These are phyloP conservation scores for Trematomus loennbergii DNA, from an alignment of 2,113 vertebrate genomes.

Conservation along the genomic window DNA sequence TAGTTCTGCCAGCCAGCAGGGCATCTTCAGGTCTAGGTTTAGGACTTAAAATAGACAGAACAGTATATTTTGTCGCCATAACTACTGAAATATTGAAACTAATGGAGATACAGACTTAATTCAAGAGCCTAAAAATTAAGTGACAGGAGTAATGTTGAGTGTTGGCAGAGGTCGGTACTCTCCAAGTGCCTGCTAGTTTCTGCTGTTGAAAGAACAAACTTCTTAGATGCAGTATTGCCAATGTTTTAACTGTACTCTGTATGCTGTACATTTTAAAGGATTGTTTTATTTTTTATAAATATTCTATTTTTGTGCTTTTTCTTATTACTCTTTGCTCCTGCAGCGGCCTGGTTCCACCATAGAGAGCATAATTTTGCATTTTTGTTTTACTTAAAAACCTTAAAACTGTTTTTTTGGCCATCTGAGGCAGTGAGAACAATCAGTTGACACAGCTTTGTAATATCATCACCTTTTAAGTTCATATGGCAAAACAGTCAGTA, in stretches of 20 bases:
- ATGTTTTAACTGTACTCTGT: not conserved
- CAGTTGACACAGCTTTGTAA: not conserved
- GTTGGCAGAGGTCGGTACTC: conserved; percentile 25
- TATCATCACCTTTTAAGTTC: not conserved
- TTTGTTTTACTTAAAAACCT: not conserved
- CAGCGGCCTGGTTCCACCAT: conserved; percentile 1
- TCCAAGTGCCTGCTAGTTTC: conserved; percentile 7
- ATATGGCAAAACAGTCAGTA: not conserved
- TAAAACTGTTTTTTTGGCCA: not conserved
- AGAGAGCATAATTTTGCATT: not conserved
- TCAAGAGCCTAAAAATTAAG: conserved; percentile 17
- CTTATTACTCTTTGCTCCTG: not conserved
- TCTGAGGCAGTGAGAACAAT: not conserved
- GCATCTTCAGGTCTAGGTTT: not conserved
- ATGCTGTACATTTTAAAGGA: not conserved
- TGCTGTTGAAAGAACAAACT: not conserved
- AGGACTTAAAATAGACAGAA: not conserved
- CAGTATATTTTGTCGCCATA: conserved; percentile 20
- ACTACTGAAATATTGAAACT: conserved; percentile 15
- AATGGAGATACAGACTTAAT: conserved; percentile 28
- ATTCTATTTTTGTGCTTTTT: not conserved
- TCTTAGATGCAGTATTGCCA: not conserved
- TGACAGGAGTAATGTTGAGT: conserved; percentile 33
- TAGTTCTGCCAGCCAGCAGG: not conserved
- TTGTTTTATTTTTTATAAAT: not conserved